A percentile compares a stretch with the other conserved stretches of the same genome.
These are phyloP conservation scores for Littorina saxatilis DNA, from an alignment of 1,140 invertebrate genomes.

Conservation along the genomic window DNA sequence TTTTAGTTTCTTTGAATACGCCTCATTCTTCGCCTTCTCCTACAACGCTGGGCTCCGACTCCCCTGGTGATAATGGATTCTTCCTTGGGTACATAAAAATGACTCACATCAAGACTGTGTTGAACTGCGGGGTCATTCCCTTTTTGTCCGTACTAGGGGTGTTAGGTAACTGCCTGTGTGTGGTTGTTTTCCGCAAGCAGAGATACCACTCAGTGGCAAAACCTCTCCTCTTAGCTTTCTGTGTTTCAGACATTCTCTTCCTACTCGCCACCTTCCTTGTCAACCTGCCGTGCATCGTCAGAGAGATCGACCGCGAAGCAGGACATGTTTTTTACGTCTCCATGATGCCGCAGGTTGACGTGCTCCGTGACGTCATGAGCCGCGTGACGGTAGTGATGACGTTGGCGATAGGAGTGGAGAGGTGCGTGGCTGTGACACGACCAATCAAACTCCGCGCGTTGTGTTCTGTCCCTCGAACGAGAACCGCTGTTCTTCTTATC, in stretches of 20 bases:
- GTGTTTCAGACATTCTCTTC: conserved; percentile 4
- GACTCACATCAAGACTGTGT: neutral
- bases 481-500: neutral
- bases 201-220: conserved; percentile 18
- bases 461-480: neutral
- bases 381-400: conserved; percentile 28
- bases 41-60: neutral
- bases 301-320: neutral
- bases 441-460: conserved; percentile 29
- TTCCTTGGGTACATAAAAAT: neutral
- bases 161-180: conserved; percentile 15
- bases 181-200: conserved; percentile 18
- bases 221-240: conserved; percentile 23
- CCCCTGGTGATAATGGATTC: neutral
- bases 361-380: conserved; percentile 24
- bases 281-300: conserved; percentile 16
- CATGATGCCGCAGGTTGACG: conserved; percentile 32
- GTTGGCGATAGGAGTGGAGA: conserved; percentile 23
- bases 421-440: conserved; percentile 30
- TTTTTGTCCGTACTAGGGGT: neutral
- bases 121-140: conserved; percentile 27
- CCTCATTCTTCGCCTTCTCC: neutral
- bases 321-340: neutral
- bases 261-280: conserved; percentile 18
- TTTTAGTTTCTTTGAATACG: too few species aligned